Evolutionary conservation across 2,113 vertebrate species (phyloP), one percentile per base, ranked within the genome.

Genomic region (Festucalex cinctus): DNA sequence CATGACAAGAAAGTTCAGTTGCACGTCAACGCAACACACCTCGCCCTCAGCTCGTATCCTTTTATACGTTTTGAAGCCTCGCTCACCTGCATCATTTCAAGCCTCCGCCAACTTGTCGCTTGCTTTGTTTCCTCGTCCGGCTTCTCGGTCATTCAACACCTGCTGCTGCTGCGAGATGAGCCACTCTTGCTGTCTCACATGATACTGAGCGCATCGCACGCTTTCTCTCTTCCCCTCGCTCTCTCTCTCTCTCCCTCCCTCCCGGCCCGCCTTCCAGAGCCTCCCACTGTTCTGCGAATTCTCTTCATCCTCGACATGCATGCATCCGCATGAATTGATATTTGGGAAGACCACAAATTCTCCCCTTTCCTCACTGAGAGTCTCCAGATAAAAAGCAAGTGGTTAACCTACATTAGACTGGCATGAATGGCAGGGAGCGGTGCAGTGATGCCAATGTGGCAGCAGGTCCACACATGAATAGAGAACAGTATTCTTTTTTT

Each of bases 111-210:
- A 77, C 77, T 80, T 76, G 66, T 46, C 49, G 62, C 24, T 82
- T 53, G 73, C 63, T 76, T 13, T 19, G 73, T 77, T 53, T 74
- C 58, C 48, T 67, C 74, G 63, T 67, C 66, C 24, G 54, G 17
- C 26, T 57, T 83, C 68, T 82, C 80, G 73, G 16, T 78, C 63
- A 8, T 63, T 79, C 73, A 67, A 81, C 85, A 84, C 83, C 85
- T 88, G 84, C 86, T 88, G 84, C 86, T 88, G 80, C 75, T 32
- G 74, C 26, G 73, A 78, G 80, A 77, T 82, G 80, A 79, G 83
- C 78, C 76, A 83, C 75, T 78, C 44, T 68, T 67, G 74, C 39
- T 17, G 39, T 43, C 60, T 85, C 82, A 84, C 74, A 83, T 39
- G 17, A 41, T 62, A 41, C n/a, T 24, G 59, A 62, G 59, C 41